These are phyloP conservation scores for Chionodraco myersi DNA, from an alignment of 2,113 vertebrate species.

Conservation along the genomic window DNA sequence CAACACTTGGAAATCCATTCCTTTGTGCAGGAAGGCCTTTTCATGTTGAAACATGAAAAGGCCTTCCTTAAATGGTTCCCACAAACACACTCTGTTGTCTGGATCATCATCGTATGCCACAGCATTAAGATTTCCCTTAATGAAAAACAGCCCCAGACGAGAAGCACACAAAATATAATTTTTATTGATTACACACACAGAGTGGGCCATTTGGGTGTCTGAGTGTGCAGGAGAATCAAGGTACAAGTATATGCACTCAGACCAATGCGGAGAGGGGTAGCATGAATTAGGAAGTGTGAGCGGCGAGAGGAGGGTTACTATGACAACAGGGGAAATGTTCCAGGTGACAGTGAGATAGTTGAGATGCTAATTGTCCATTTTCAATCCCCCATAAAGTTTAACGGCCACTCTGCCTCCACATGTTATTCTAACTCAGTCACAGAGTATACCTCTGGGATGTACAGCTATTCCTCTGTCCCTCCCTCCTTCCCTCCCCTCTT, in stretches of 20 bases:
- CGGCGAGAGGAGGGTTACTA: constrained; percentile 65
- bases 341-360: constrained; percentile 77
- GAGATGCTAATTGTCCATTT: constrained; percentile 84
- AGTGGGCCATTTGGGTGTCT: constrained; percentile 38
- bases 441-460: constrained; percentile 73
- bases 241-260: constrained; percentile 38
- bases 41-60: background rate
- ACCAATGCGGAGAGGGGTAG: constrained; percentile 41
- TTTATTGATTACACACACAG: constrained; percentile 45
- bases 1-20: background rate
- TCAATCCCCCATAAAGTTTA: constrained; percentile 84
- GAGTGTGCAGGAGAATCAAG: background rate
- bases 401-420: constrained; percentile 76
- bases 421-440: constrained; percentile 82
- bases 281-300: constrained; percentile 68
- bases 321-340: constrained; percentile 72
- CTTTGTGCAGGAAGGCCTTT: background rate
- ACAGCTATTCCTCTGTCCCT: constrained; percentile 54
- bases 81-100: constrained; percentile 8
- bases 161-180: constrained; percentile 33
- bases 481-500: constrained; percentile 1
- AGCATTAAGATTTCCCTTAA: constrained; percentile 28
- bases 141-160: constrained; percentile 40
- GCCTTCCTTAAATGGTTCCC: constrained; percentile 8
- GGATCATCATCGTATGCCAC: constrained; percentile 1